Evolutionary conservation across 2,797 vertebrate genomes (phyloP).

Genomic region (Geotrypetes seraphini): DNA sequence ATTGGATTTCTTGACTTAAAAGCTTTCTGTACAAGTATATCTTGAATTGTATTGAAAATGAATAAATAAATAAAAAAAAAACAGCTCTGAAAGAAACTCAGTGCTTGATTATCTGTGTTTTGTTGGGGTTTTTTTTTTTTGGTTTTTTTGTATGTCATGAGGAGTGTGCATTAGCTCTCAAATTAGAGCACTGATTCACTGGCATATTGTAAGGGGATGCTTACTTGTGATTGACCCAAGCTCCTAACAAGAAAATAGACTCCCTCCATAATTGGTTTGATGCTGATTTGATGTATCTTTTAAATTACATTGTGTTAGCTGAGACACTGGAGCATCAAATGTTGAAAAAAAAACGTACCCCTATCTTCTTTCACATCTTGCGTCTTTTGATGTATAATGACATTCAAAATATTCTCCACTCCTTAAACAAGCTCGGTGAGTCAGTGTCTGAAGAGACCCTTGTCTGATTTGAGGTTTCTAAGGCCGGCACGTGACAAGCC

Average conservation of each 20-base stretch:
- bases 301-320: conserved; percentile 46
- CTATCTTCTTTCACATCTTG: too few relatives aligned
- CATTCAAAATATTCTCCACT: conserved; percentile 51
- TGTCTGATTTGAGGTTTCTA: conserved; percentile 48
- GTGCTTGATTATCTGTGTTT: conserved; percentile 21
- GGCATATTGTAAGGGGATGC: conserved; percentile 42
- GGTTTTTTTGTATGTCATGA: conserved; percentile 36
- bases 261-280: conserved; percentile 43
- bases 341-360: conserved; percentile 12
- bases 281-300: conserved; percentile 46
- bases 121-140: too few relatives aligned
- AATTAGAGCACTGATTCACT: conserved; percentile 36
- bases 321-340: conserved; percentile 22
- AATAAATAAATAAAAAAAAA: too few relatives aligned
- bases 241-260: conserved; percentile 37
- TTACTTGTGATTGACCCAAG: conserved; percentile 42
- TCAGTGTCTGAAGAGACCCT: conserved; percentile 37
- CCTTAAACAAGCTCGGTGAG: conserved; percentile 43
- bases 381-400: conserved; percentile 54
- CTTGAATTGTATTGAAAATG: too few relatives aligned
- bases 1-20: too few relatives aligned
- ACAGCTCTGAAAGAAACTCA: too few relatives aligned
- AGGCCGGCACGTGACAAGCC: conserved; percentile 38
- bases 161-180: conserved; percentile 39
- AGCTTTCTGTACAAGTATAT: too few relatives aligned